Percentiles rank a stretch among this genome's conserved stretches.
Evolutionary conservation across 2,888 invertebrate species (phyloP).

Genomic region (Nemotelus nigrinus): DNA sequence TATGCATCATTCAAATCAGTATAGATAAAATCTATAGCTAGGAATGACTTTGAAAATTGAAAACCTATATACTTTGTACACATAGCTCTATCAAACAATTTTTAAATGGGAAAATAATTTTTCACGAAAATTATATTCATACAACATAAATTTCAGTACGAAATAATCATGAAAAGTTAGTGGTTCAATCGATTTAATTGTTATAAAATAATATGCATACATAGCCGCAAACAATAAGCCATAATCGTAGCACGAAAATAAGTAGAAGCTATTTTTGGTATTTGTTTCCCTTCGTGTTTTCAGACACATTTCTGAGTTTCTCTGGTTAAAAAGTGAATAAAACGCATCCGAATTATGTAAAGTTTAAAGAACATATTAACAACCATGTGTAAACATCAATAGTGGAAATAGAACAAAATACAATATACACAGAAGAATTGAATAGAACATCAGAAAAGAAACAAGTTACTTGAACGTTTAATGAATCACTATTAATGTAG

Average conservation of each 20-base stretch:
- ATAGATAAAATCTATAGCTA: slow-evolving; percentile 22
- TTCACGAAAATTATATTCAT: background rate
- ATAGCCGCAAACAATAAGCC: background rate
- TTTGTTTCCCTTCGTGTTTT: too few species aligned
- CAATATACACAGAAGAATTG: slow-evolving; percentile 6
- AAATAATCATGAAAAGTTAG: background rate
- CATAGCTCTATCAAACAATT: slow-evolving; percentile 13
- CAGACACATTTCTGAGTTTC: too few species aligned
- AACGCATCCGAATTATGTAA: too few species aligned
- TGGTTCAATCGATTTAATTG: background rate
- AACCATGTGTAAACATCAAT: background rate
- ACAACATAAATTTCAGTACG: background rate
- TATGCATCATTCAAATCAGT: slow-evolving; percentile 24
- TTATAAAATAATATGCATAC: background rate
- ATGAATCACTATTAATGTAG: too few species aligned
- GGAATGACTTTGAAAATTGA: background rate
- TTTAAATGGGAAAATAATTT: slow-evolving; percentile 18
- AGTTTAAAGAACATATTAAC: background rate
- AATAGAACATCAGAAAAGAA: background rate
- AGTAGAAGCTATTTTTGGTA: slow-evolving; percentile 15
- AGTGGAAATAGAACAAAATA: background rate
- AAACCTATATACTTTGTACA: background rate
- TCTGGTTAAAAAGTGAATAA: too few species aligned
- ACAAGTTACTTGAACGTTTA: too few species aligned
- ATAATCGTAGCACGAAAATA: background rate